These are phyloP conservation scores for Xanthostigma xanthostigma DNA, from an alignment of 2,888 invertebrate species.

Conservation along the genomic window DNA sequence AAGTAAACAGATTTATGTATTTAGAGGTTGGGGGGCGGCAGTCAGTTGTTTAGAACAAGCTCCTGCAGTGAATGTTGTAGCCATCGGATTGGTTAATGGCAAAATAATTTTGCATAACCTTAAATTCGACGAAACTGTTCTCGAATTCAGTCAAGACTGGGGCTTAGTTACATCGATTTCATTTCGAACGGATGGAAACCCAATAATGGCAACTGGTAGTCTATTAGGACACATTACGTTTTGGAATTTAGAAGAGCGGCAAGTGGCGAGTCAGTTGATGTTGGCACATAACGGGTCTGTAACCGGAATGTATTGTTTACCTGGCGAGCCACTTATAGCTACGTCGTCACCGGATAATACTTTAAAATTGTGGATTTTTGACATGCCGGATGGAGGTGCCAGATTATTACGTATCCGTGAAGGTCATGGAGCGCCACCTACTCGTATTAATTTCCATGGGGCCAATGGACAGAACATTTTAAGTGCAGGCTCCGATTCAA, in stretches of 20 bases:
- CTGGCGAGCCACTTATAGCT: constrained; percentile 77
- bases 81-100: constrained; percentile 71
- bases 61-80: constrained; percentile 85
- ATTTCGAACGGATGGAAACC: constrained; percentile 73
- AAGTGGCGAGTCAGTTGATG: constrained; percentile 64
- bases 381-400: constrained; percentile 81
- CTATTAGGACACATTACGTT: constrained; percentile 73
- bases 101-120: constrained; percentile 77
- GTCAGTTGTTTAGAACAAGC: constrained; percentile 71
- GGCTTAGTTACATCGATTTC: constrained; percentile 71
- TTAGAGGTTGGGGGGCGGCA: constrained; percentile 54
- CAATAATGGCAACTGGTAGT: constrained; percentile 77
- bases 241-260: constrained; percentile 81
- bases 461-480: constrained; percentile 62
- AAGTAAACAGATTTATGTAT: constrained; percentile 59
- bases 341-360: constrained; percentile 91
- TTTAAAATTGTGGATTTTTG: constrained; percentile 82
- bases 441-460: constrained; percentile 70
- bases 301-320: constrained; percentile 68
- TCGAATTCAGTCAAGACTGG: constrained; percentile 85
- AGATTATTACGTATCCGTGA: constrained; percentile 59
- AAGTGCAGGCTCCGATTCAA: constrained; percentile 66
- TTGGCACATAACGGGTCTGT: constrained; percentile 64
- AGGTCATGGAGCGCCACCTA: constrained; percentile 70
- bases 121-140: constrained; percentile 63